phyloP scores from a whole-genome alignment of 2,113 vertebrate species.

The Bagarius yarrelli region DNA sequence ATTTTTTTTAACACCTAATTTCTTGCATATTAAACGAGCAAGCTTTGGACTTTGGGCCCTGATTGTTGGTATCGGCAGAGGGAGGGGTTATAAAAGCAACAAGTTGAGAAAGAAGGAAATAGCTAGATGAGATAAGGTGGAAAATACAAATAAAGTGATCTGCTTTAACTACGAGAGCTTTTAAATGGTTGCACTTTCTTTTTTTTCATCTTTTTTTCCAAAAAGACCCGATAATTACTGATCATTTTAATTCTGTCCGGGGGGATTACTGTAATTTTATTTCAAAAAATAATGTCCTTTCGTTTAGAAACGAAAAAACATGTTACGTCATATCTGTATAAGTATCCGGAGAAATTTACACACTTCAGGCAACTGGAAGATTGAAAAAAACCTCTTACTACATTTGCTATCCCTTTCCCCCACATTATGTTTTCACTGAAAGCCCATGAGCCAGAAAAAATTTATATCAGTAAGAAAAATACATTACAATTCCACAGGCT shows the following conservation, averaged over 20 bases:
- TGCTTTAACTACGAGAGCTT: no score
- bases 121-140: background rate
- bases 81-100: background rate
- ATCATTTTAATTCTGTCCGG: background rate
- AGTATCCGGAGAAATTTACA: constrained; percentile 7
- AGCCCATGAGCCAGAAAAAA: background rate
- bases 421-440: background rate
- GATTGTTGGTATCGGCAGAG: constrained; percentile 3
- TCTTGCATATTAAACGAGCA: background rate
- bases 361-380: background rate
- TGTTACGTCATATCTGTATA: background rate
- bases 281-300: background rate
- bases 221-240: background rate
- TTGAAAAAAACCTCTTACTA: background rate
- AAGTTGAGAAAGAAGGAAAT: background rate
- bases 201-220: background rate
- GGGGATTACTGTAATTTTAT: background rate
- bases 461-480: background rate
- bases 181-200: no score
- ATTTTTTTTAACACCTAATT: constrained; percentile 1
- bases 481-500: background rate
- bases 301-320: background rate
- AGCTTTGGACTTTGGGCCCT: constrained; percentile 20
- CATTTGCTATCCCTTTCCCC: background rate
- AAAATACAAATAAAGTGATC: background rate